phyloP scores from a whole-genome alignment of 2,888 invertebrate species.

The Rhorus exstirpatorius region DNA sequence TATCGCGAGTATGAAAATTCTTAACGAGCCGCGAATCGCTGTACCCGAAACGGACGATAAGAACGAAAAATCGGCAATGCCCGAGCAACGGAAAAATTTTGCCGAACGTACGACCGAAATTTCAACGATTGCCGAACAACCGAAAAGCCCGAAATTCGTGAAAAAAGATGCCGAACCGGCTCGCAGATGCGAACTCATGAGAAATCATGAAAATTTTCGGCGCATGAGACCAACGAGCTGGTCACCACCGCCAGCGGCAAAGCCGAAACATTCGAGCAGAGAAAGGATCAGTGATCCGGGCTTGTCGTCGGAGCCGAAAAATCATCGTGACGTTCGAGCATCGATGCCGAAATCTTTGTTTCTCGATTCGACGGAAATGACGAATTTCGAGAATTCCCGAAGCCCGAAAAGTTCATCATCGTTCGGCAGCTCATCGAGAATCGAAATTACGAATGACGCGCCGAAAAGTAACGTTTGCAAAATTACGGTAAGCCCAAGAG shows the following conservation, averaged over 20 bases:
- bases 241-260: constrained; percentile 83
- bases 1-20: neutral
- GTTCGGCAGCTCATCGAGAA: constrained; percentile 71
- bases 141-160: constrained; percentile 35
- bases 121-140: constrained; percentile 34
- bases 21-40: too few species aligned
- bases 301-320: constrained; percentile 44
- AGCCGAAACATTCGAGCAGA: constrained; percentile 75
- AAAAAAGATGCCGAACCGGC: constrained; percentile 72
- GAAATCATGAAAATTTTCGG: constrained; percentile 77
- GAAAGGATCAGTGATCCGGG: constrained; percentile 73
- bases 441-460: constrained; percentile 74
- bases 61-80: neutral
- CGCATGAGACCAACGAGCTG: constrained; percentile 84
- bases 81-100: constrained; percentile 16
- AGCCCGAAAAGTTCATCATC: constrained; percentile 48
- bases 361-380: too few species aligned
- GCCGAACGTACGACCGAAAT: constrained; percentile 5
- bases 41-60: constrained; percentile 30
- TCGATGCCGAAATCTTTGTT: too few species aligned
- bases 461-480: constrained; percentile 82
- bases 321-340: too few species aligned
- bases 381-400: constrained; percentile 21
- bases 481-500: constrained; percentile 82
- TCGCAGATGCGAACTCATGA: too few species aligned